These are phyloP conservation scores for Unio pictorum DNA, from an alignment of 2,888 invertebrate species.

Conservation along the genomic window DNA sequence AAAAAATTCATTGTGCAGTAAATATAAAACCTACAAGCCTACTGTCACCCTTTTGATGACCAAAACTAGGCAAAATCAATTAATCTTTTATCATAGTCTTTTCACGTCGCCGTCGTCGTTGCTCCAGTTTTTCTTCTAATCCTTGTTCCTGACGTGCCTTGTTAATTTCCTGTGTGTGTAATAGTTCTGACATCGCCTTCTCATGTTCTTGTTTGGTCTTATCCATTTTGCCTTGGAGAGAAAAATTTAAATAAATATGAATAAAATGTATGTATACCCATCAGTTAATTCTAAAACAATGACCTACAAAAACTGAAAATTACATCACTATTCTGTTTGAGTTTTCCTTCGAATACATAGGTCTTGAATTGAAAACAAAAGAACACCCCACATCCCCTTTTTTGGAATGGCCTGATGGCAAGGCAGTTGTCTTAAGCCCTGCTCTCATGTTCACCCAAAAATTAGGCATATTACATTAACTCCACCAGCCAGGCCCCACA, in stretches of 20 bases:
- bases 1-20: too few relatives aligned
- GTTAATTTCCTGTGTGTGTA: conserved; percentile 68
- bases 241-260: background rate
- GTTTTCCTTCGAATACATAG: background rate
- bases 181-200: conserved; percentile 64
- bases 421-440: too few relatives aligned
- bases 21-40: too few relatives aligned
- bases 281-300: background rate
- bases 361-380: too few relatives aligned
- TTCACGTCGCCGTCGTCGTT: conserved; percentile 40
- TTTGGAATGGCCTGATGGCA: too few relatives aligned
- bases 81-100: too few relatives aligned
- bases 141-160: conserved; percentile 70
- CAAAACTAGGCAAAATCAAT: too few relatives aligned
- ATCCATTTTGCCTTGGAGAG: conserved; percentile 67
- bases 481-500: too few relatives aligned
- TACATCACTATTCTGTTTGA: background rate
- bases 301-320: background rate
- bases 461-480: too few relatives aligned
- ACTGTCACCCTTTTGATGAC: too few relatives aligned
- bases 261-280: background rate
- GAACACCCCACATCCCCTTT: too few relatives aligned
- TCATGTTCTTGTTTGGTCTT: conserved; percentile 67
- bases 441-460: too few relatives aligned
- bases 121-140: conserved; percentile 70